Evolutionary conservation across 2,888 invertebrate species (phyloP).

Genomic region (Drosophila pseudotakahashii): DNA sequence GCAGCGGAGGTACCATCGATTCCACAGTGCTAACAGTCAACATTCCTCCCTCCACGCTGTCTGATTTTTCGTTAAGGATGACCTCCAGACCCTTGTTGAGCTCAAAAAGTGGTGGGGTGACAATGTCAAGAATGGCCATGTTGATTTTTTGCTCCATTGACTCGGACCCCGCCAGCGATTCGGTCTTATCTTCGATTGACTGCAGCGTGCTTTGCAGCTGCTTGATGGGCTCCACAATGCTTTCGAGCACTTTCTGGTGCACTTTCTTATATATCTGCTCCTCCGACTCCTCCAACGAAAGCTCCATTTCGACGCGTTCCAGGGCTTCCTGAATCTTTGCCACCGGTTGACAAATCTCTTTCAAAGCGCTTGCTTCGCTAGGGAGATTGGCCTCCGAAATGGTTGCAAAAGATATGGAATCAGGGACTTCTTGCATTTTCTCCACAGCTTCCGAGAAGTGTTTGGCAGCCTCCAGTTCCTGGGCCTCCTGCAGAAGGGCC

Average conservation of each 20-base stretch:
- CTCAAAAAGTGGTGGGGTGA: constrained; percentile 88
- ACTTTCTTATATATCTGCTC: constrained; percentile 82
- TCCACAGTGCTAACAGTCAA: constrained; percentile 85
- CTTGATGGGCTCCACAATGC: constrained; percentile 80
- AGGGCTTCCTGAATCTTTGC: constrained; percentile 84
- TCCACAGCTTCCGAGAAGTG: constrained; percentile 83
- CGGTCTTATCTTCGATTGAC: constrained; percentile 77
- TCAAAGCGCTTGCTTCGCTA: constrained; percentile 81
- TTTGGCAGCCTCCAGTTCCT: constrained; percentile 83
- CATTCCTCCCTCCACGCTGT: constrained; percentile 79
- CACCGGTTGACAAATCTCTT: constrained; percentile 83
- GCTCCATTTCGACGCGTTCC: constrained; percentile 82
- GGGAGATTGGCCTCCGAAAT: constrained; percentile 81
- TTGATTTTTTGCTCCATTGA: constrained; percentile 85
- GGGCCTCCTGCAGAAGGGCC: constrained; percentile 86
- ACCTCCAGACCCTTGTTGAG: constrained; percentile 87
- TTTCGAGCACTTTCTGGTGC: constrained; percentile 80
- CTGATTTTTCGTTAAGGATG: constrained; percentile 82
- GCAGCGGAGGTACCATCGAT: constrained; percentile 86
- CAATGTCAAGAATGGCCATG: constrained; percentile 87
- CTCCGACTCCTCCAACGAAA: constrained; percentile 82
- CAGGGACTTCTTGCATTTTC: constrained; percentile 81
- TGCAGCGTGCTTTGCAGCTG: constrained; percentile 77
- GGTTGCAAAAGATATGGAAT: constrained; percentile 80
- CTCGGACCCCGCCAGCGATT: constrained; percentile 71